Base-by-base conservation (phyloP, 2,888 invertebrate genomes). In the Allolobophora icterica region DNA sequence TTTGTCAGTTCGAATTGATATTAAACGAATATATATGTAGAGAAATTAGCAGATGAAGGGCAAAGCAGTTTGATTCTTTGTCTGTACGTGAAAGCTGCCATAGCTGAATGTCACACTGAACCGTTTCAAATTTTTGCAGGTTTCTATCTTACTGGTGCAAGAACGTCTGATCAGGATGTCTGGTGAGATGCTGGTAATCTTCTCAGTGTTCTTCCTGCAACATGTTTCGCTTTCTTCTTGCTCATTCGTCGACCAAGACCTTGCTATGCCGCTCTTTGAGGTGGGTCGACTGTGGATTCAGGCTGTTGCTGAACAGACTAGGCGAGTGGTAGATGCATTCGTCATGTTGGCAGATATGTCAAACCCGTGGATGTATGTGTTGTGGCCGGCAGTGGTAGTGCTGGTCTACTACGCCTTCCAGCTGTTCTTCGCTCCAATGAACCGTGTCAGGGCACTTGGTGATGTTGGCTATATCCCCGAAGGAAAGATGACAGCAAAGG, bases 401-500 rank as follows among this genome's bases (percentile, higher is more conserved):
- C 34, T 92, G 15, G 42, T 84, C 24, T 94, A 93, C 89, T 93
- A 93, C 45, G n/a, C 92, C 15, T 94, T 94, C 91, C 89, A 92
- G 19, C 21, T 94, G 3, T 92, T 94, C 42, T 93, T 94, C 91
- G 91, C 91, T 21, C 94, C 95, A 0, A 89, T 94, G 90, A 94
- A 95, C 92, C 92, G 95, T 52, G 93, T 95, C 0, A 90, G 94
- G 90, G 92, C 93, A 58, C 92, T 95, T 33, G 94, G 94, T 13
- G 94, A 94, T 45, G 87, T 94, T 5, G 95, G 95, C 19, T 95
- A 95, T 92, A 92, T 94, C 13, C 92, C 93, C 0, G 94, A 95
- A 24, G 94, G 94, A 19, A 93, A 93, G 38, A 93, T 94, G 87
- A 92, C 93, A 0, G 93, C 92, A 91, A 94, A 94, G 91, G 94